phyloP scores from a whole-genome alignment of 2,113 vertebrate species.

The Petroica traversi region DNA sequence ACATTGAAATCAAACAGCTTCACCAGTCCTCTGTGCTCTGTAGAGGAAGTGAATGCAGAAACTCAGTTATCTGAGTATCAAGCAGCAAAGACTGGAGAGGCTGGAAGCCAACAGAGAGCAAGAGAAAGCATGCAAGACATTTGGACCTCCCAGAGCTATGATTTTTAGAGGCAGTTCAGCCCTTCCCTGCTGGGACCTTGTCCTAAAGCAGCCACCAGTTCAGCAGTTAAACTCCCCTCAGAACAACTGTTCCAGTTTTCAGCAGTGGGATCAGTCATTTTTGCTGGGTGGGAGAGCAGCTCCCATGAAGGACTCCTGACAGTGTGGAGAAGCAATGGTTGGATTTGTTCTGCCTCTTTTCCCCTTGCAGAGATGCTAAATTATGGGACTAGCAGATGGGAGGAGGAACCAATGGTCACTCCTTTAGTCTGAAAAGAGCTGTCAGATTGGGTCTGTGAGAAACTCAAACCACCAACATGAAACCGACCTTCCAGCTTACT shows the following conservation, averaged over 20 bases:
- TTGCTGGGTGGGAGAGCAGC: not conserved
- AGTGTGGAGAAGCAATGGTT: not conserved
- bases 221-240: not conserved
- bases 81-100: not conserved
- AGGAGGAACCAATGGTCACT: not conserved
- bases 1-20: not conserved
- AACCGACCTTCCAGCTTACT: not conserved
- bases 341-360: not conserved
- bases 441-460: not conserved
- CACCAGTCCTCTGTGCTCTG: not conserved
- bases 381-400: not conserved
- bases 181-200: constrained; percentile 43
- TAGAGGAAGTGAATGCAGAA: not conserved
- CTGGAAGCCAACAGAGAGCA: constrained; percentile 7
- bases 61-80: not conserved
- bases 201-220: constrained; percentile 22
- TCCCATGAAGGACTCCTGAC: not conserved
- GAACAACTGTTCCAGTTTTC: not conserved
- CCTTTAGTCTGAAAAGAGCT: not conserved
- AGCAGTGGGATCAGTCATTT: not conserved
- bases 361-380: not conserved
- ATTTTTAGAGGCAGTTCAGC: constrained; percentile 30
- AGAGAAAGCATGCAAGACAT: not conserved
- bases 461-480: not conserved
- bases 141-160: not conserved